These are phyloP conservation scores for Patella depressa DNA, from an alignment of 2,888 invertebrate genomes.

Conservation along the genomic window DNA sequence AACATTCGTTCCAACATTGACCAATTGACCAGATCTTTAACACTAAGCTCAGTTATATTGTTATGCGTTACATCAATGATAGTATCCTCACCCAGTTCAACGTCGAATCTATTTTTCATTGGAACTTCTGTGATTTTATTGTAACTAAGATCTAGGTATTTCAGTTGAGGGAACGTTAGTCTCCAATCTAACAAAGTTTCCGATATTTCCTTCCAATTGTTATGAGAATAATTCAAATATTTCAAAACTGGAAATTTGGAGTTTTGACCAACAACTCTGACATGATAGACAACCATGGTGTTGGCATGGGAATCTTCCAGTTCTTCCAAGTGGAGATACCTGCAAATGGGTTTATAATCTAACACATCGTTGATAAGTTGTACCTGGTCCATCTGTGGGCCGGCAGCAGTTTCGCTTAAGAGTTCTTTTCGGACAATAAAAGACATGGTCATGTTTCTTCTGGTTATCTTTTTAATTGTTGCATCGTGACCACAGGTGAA, in stretches of 20 bases:
- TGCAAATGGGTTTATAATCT: conserved; percentile 29
- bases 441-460: conserved; percentile 34
- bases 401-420: not conserved
- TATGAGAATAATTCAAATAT: conserved; percentile 33
- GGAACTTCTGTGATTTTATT: conserved; percentile 47
- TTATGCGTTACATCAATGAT: conserved; percentile 36
- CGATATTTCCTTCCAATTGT: conserved; percentile 38
- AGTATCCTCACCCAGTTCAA: not conserved
- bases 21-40: conserved; percentile 40
- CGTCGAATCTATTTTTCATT: conserved; percentile 19
- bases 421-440: conserved; percentile 19
- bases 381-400: too few relatives aligned
- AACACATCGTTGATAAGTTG: not conserved
- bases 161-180: conserved; percentile 44
- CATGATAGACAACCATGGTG: conserved; percentile 40
- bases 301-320: conserved; percentile 44
- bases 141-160: conserved; percentile 48
- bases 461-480: conserved; percentile 32
- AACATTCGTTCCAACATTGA: conserved; percentile 39
- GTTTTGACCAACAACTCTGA: conserved; percentile 40
- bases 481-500: conserved; percentile 44
- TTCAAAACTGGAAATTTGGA: conserved; percentile 43
- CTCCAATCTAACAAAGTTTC: conserved; percentile 45
- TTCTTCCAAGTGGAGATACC: conserved; percentile 36
- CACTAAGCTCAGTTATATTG: conserved; percentile 44